These are phyloP conservation scores for Pseudococcus longispinus DNA, from an alignment of 2,888 invertebrate genomes.

Conservation along the genomic window DNA sequence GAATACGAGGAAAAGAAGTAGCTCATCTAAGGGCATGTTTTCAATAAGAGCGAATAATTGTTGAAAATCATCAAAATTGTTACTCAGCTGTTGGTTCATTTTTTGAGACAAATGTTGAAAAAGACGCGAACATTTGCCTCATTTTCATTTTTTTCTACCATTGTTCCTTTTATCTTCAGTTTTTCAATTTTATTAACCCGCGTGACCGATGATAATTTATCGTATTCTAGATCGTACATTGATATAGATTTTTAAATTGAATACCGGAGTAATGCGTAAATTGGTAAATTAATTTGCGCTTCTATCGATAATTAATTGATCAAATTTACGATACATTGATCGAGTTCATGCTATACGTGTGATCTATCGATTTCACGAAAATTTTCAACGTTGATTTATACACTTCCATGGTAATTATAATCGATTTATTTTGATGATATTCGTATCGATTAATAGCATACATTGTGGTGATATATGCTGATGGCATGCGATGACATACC, in stretches of 20 bases:
- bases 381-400: not conserved
- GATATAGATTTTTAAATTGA: not conserved
- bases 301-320: not conserved
- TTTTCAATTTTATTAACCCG: not conserved
- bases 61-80: no score
- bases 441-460: not conserved
- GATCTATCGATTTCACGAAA: not conserved
- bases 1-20: no score
- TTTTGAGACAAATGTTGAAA: no score
- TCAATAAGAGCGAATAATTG: no score
- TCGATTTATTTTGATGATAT: not conserved
- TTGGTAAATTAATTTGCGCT: not conserved
- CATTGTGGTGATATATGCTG: not conserved
- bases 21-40: no score
- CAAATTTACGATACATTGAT: not conserved
- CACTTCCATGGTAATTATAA: not conserved
- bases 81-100: no score
- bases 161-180: not conserved
- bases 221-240: not conserved
- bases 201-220: not conserved
- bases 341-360: not conserved
- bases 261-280: not conserved
- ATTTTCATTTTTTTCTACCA: no score
- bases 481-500: not conserved
- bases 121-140: no score